phyloP scores from a whole-genome alignment of 37 sponge, comb jelly and placozoan species.

The Ephydatia muelleri region DNA sequence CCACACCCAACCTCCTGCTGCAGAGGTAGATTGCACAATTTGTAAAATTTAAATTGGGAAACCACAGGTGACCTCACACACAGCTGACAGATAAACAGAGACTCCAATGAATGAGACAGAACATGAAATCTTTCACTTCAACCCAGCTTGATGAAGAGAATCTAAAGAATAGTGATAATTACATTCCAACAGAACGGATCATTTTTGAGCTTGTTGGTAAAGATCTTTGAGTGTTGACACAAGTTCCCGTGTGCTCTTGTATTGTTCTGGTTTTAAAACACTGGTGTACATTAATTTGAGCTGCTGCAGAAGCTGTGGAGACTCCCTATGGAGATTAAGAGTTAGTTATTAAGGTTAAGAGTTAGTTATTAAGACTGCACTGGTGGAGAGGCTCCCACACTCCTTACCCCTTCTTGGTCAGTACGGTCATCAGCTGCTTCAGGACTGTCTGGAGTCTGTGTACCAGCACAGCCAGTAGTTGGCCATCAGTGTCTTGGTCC shows the following conservation, averaged over 20 bases:
- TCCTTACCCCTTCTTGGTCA: conserved; percentile 25
- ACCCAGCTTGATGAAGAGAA: background rate
- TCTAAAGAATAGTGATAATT: background rate
- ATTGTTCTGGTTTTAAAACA: background rate
- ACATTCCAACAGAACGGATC: background rate
- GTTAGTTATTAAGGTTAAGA: background rate
- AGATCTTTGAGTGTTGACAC: background rate
- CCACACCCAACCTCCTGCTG: background rate
- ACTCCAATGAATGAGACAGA: background rate
- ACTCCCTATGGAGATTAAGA: background rate
- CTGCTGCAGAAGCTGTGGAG: background rate
- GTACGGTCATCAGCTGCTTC: conserved; percentile 30
- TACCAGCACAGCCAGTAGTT: background rate
- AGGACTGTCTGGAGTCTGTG: conserved; percentile 28
- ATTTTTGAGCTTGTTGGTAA: background rate
- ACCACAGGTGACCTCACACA: background rate
- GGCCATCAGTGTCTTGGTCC: background rate
- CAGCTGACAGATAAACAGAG: background rate
- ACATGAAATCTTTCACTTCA: background rate
- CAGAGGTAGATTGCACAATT: background rate
- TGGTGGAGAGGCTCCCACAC: background rate
- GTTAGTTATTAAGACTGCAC: background rate
- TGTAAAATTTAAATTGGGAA: background rate
- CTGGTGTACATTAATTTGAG: conserved; percentile 19
- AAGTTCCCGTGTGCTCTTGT: background rate